Evolutionary conservation across 2,888 invertebrate genomes (phyloP).

Genomic region (Morpho deidamia): DNA sequence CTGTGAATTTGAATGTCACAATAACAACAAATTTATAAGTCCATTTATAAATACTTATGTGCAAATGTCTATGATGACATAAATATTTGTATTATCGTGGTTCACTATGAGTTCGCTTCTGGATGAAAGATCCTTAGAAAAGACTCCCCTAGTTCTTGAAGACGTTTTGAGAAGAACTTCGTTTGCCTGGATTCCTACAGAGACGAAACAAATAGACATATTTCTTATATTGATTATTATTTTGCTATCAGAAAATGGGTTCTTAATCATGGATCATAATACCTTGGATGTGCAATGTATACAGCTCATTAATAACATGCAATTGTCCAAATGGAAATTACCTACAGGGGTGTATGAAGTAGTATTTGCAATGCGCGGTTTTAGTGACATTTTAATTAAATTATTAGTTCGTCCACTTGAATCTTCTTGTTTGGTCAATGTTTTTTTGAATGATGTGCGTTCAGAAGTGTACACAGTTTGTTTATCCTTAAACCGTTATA

Average conservation of each 20-base stretch:
- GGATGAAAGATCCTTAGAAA: constrained; percentile 57
- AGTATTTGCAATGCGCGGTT: constrained; percentile 45
- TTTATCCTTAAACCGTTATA: constrained; percentile 55
- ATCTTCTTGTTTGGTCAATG: constrained; percentile 51
- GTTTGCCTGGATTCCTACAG: constrained; percentile 35
- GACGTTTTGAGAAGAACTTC: constrained; percentile 41
- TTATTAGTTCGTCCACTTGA: constrained; percentile 56
- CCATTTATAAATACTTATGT: background rate
- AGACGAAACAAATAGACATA: constrained; percentile 54
- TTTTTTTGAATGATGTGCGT: constrained; percentile 45
- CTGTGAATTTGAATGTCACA: no score
- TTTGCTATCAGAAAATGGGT: constrained; percentile 61
- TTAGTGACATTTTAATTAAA: constrained; percentile 43
- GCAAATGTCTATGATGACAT: background rate
- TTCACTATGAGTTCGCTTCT: constrained; percentile 27
- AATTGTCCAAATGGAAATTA: constrained; percentile 43
- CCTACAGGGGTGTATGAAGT: constrained; percentile 45
- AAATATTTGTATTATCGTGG: background rate
- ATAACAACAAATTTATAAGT: no score
- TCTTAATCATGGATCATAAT: constrained; percentile 39
- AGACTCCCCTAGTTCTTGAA: constrained; percentile 43
- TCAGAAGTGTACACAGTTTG: constrained; percentile 62
- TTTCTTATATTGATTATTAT: constrained; percentile 52
- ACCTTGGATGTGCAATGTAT: constrained; percentile 30
- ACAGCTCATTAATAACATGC: constrained; percentile 32